Evolutionary conservation across 2,888 invertebrate species (phyloP), one percentile per base, ranked within the genome.

Genomic region (Exephanes ischioxanthus): DNA sequence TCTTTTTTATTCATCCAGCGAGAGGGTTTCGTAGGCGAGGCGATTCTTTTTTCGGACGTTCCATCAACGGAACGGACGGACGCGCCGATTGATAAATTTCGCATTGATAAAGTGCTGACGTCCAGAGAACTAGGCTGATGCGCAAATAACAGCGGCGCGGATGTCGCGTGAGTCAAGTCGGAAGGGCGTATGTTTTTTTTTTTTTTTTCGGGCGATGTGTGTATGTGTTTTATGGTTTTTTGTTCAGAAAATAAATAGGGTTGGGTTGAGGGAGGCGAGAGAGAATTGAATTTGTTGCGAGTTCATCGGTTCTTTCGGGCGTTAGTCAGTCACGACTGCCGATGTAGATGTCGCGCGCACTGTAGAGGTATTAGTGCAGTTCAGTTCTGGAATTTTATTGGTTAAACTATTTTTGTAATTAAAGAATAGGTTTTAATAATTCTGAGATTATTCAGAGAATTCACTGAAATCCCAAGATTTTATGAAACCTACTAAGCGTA

Each of bases 31-130:
- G 76, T 22, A 41, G 14, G 7, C 73, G 67, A 81, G 73, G 41
- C 71, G 71, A 76, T 72, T 41, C 68, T 80, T 80, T 80, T 80
- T 80, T 67, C 67, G 58, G 61, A 80, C 58, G 79, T 86, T 83
- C 80, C 83, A 86, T 86, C 83, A 80, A 77, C 85, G 80, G 73
- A 85, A 83, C 83, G 83, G 77, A 83, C 77, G 83, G 80, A 83
- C 85, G 77, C 80, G 80, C 55, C 83, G 85, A 86, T 73, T 83
- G 83, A 86, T 86, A 86, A 80, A 86, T 86, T 86, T 83, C 77
- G 55, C 80, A 37, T 80, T 80, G 85, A 86, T 86, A 83, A 83
- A 86, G 83, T 86, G 48, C 48, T 48, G 22, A n/a, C 66, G 41
- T 71, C 4, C 14, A 37, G 63, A 55, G 37, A 75, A 71, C 71